phyloP scores from a whole-genome alignment of 2,797 vertebrate species.

The Pangasius krempfi region DNA sequence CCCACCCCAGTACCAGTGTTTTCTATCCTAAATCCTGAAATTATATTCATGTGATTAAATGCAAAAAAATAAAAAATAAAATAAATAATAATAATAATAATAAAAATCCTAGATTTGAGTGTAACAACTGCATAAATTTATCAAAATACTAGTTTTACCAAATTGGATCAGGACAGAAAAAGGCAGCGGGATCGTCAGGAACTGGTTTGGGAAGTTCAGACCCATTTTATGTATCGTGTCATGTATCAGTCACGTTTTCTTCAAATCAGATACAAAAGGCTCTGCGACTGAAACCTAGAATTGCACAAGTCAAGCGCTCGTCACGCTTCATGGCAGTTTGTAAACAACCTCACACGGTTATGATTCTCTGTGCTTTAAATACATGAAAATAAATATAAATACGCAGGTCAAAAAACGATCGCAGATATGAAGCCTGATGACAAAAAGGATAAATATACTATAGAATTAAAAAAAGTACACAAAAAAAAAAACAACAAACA shows the following conservation, averaged over 20 bases:
- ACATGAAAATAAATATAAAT: slow-evolving; percentile 19
- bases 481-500: not conserved
- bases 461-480: not conserved
- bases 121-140: not conserved
- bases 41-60: not conserved
- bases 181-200: not conserved
- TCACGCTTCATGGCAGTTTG: not conserved
- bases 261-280: slow-evolving; percentile 28
- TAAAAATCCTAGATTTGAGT: not conserved
- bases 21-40: not conserved
- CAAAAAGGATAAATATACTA: not conserved
- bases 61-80: not conserved
- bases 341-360: slow-evolving; percentile 14
- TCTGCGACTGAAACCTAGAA: not conserved
- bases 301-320: not conserved
- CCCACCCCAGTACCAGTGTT: too few relatives aligned
- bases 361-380: slow-evolving; percentile 28
- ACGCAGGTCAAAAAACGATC: not conserved
- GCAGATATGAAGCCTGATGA: not conserved
- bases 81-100: not conserved
- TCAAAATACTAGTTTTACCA: not conserved
- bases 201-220: not conserved
- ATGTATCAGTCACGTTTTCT: not conserved
- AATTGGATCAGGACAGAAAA: not conserved
- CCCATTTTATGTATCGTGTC: not conserved